A percentile compares a stretch with the other conserved stretches of the same genome.
These are phyloP conservation scores for Polylopha cassiicola DNA, from an alignment of 2,888 invertebrate genomes.

Conservation along the genomic window DNA sequence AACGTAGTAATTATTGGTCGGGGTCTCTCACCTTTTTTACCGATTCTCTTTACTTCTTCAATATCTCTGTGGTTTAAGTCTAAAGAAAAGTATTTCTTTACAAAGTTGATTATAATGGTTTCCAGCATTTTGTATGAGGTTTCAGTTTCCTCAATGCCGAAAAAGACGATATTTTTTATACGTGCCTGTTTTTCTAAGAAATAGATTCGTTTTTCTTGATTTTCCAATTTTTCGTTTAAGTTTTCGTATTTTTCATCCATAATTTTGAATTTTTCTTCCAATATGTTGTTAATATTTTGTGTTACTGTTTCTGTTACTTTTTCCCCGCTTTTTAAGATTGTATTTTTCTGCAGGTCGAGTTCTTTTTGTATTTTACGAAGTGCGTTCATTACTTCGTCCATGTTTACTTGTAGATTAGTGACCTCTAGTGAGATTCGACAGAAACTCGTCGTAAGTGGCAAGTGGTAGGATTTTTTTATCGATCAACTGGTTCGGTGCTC, in stretches of 20 bases:
- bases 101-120: constrained; percentile 19
- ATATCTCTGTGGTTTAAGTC: constrained; percentile 13
- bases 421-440: no score
- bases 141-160: constrained; percentile 23
- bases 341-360: background rate
- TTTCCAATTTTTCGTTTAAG: no score
- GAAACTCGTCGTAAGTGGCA: no score
- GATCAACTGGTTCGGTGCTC: no score
- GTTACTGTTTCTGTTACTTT: background rate
- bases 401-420: background rate
- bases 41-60: constrained; percentile 20
- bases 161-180: no score
- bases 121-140: constrained; percentile 22
- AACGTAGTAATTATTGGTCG: constrained; percentile 14
- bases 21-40: constrained; percentile 21
- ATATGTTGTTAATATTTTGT: no score
- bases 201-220: no score
- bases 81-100: constrained; percentile 18
- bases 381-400: background rate
- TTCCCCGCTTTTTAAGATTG: background rate
- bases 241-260: no score
- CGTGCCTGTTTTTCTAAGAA: no score
- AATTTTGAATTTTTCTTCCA: no score
- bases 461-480: no score
- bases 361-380: background rate